Base-by-base conservation (phyloP, 2,888 invertebrate genomes). In the Nemurella pictetii region DNA sequence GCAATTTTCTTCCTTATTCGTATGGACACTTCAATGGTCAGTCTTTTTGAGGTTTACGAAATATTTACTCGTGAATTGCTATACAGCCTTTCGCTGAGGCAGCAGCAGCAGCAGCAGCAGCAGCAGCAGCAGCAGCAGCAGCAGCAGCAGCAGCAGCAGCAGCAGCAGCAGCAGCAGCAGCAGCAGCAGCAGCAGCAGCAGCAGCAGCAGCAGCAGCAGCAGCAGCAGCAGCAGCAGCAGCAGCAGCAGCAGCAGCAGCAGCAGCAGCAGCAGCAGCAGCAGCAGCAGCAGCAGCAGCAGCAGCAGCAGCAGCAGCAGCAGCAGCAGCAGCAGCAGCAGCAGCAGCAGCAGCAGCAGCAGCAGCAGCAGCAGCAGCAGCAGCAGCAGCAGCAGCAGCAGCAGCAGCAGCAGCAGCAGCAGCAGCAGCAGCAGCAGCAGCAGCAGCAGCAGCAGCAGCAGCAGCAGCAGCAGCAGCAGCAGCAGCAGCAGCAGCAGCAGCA, bases 91-190 rank as follows among this genome's bases (percentile, higher is more conserved):
- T n/a, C n/a, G n/a, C n/a, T n/a, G n/a, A n/a, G n/a, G n/a, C n/a
- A n/a, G n/a, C n/a, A n/a, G n/a, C n/a, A n/a, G n/a, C n/a, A n/a
- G n/a, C n/a, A n/a, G n/a, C n/a, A n/a, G n/a, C n/a, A n/a, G n/a
- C n/a, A n/a, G n/a, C n/a, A 77, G 78, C 25, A 77, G 78, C 27
- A 77, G 78, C 25, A 77, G 78, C 12, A 77, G 25, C 25, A 77
- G 78, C 27, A 77, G 78, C 25, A 77, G 78, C 12, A 77, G 78
- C 25, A 77, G 25, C 25, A 77, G 78, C 25, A 77, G 78, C n/a
- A 77, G 78, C 25, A 77, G 78, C 27, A 77, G 78, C 9, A 77
- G 78, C n/a, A n/a, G n/a, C n/a, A n/a, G n/a, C n/a, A n/a, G n/a
- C n/a, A n/a, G n/a, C n/a, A n/a, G n/a, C n/a, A n/a, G n/a, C n/a